Evolutionary conservation across 2,113 vertebrate species (phyloP).

Genomic region (Oreotrochilus melanogaster): DNA sequence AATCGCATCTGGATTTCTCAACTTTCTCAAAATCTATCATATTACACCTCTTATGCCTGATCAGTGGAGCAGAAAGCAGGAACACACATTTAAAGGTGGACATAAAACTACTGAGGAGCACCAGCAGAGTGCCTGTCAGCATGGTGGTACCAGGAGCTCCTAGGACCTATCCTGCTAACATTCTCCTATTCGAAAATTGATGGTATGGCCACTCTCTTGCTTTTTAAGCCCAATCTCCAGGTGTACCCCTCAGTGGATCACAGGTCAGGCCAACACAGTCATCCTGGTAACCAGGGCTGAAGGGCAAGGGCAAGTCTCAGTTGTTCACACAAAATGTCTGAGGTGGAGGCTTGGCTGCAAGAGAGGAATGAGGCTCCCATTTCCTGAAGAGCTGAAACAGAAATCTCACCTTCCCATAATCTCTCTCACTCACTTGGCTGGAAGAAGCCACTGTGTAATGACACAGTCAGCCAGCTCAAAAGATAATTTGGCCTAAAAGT

Average conservation of each 20-base stretch:
- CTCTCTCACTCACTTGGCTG: background rate
- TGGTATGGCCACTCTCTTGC: background rate
- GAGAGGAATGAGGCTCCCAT: background rate
- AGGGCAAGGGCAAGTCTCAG: background rate
- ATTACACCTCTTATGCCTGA: background rate
- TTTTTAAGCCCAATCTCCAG: background rate
- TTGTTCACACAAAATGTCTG: background rate
- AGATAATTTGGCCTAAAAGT: background rate
- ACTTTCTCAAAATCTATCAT: background rate
- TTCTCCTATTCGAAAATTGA: background rate
- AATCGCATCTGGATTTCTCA: background rate
- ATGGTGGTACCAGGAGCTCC: background rate
- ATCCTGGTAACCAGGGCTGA: background rate
- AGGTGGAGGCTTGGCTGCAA: background rate
- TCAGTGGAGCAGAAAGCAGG: background rate
- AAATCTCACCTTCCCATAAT: background rate
- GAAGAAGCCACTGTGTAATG: background rate
- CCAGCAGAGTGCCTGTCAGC: background rate
- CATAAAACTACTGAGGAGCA: background rate
- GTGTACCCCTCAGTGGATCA: background rate
- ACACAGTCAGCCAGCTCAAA: background rate
- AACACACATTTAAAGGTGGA: background rate
- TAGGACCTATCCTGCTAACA: background rate
- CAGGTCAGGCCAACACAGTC: background rate
- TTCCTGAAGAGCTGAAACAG: background rate